Base-by-base conservation (phyloP, 2,888 invertebrate genomes). In the Phyllotreta striolata region DNA sequence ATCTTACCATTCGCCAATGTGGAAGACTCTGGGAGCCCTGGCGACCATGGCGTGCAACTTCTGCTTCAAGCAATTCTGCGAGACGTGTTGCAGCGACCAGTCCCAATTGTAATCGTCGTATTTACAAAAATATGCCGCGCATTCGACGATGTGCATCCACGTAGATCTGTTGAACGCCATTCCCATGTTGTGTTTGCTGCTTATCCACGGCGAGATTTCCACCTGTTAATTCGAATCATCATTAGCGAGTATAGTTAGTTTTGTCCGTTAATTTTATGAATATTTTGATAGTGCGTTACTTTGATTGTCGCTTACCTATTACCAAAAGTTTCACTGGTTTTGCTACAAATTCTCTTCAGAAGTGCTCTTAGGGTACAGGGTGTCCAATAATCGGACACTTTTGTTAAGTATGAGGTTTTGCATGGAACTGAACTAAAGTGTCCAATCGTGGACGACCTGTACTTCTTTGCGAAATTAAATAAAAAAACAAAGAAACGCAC, bases 51-150 rank as follows among this genome's bases (percentile, higher is more conserved):
- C 93, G 72, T 91, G 90, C 67, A 98, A 86, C 73, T 92, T 92
- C 62, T 85, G 84, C 0, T 86, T 85, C 64, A 92, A 85, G 76
- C 93, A 90, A 73, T 92, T 91, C 81, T 95, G 93, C 0, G 95
- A 94, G 56, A 96, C 86, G 79, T 95, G 93, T 70, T 96, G 90
- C 69, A 99, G 83, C 0, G 97, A 96, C 92, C 98, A 99, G 77
- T 99, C 98, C 98, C 98, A 99, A 80, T 99, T 99, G 82, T 99
- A 99, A 78, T 99, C 99, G 78, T 99, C 99, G 82, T 95, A 98
- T 1, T 90, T 88, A 82, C 98, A 99, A 81, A 98, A 99, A 77
- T 91, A 88, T 35, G 90, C 85, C 6, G 92, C 89, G 77, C 96
- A 92, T 35, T 86, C 87, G 76, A 91, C 88, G 46, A 98, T 88